A percentile compares a stretch with the other conserved stretches of the same genome.
Conservation (phyloP, 2,888 invertebrate species). For the Agonopterix heracliana region DNA sequence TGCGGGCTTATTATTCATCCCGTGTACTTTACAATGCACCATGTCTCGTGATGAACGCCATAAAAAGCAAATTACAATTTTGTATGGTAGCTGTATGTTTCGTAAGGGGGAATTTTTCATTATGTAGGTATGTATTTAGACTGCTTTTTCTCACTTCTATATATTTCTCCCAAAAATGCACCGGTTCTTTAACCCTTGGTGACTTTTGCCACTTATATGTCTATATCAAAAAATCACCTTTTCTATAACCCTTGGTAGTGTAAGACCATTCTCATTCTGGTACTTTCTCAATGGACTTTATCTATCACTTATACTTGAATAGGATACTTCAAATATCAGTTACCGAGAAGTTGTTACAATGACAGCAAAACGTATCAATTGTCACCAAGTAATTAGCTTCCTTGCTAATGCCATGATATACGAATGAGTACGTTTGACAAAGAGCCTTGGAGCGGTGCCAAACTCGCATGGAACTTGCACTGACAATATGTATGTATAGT, state of each 20-base stretch:
- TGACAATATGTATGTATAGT: constrained; percentile 22
- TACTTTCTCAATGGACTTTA: constrained; percentile 3
- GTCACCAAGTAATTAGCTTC: constrained; percentile 23
- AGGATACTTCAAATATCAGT: too few species aligned
- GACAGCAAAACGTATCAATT: constrained; percentile 6
- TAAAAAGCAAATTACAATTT: constrained; percentile 13
- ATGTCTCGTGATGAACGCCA: constrained; percentile 32
- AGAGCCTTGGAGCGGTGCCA: constrained; percentile 56
- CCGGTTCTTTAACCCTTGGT: too few species aligned
- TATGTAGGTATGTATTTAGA: background rate
- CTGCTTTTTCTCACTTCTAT: background rate
- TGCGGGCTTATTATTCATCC: constrained; percentile 48
- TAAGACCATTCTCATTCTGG: too few species aligned
- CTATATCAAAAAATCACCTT: too few species aligned
- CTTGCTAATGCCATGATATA: constrained; percentile 19
- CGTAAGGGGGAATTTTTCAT: background rate
- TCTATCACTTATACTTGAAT: background rate
- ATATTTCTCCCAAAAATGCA: constrained; percentile 1
- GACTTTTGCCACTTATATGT: too few species aligned
- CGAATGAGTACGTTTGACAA: constrained; percentile 26
- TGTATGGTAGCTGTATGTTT: background rate
- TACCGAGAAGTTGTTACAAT: background rate
- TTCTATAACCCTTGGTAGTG: too few species aligned
- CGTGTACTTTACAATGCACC: constrained; percentile 34
- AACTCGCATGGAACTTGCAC: constrained; percentile 17